These are phyloP conservation scores for Malurus splendens DNA, from an alignment of 2,797 vertebrate genomes.

Conservation along the genomic window DNA sequence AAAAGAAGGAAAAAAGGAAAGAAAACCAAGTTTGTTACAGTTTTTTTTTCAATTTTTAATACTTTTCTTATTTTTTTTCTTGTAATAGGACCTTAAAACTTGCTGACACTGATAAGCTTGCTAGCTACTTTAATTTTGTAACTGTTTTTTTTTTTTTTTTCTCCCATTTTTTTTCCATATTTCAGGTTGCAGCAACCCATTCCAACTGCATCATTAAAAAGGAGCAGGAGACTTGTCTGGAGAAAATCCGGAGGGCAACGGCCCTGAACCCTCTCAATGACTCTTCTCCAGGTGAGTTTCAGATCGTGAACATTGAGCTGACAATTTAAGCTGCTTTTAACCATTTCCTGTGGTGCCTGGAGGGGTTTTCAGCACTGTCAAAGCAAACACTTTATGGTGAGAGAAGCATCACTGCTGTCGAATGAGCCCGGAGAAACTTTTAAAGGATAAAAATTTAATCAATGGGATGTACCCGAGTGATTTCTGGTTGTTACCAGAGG, in stretches of 20 bases:
- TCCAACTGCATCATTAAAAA: constrained; percentile 86
- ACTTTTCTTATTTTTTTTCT: not conserved
- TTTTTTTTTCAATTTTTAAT: not conserved
- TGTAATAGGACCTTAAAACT: not conserved
- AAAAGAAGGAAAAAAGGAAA: not conserved
- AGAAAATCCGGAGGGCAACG: constrained; percentile 74
- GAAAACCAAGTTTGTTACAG: accelerated
- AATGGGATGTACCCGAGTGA: accelerated
- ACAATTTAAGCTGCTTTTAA: not conserved
- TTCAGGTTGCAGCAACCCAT: constrained; percentile 75
- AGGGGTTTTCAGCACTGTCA: not conserved
- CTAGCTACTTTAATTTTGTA: not conserved
- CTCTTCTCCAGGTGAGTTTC: constrained; percentile 64
- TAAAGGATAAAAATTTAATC: not conserved
- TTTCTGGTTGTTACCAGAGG: not conserved
- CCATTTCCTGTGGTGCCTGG: not conserved
- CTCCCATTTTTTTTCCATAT: not conserved
- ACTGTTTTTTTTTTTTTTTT: not conserved
- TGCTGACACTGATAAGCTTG: not conserved
- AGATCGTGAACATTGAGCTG: accelerated
- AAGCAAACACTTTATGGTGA: not conserved
- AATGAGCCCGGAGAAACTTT: not conserved
- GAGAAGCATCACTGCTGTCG: not conserved
- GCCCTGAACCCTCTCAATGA: constrained; percentile 66
- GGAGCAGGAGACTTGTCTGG: constrained; percentile 87